Conservation (phyloP, 2,888 invertebrate genomes). For the Podotricha telesiphe region DNA sequence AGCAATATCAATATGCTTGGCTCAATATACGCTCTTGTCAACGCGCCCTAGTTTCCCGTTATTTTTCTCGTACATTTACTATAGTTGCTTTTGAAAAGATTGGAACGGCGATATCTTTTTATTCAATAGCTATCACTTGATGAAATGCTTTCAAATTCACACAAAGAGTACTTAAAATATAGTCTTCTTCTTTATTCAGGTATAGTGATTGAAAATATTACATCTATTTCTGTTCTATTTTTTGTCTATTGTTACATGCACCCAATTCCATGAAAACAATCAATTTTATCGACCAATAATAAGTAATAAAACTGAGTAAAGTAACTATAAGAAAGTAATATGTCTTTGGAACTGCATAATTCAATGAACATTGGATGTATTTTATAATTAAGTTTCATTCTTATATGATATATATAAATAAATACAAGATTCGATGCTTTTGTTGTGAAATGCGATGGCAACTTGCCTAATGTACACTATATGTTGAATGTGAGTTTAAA, state of each 20-base stretch:
- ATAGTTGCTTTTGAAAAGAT: constrained; percentile 37
- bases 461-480: too few relatives aligned
- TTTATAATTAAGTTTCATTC: not conserved
- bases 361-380: not conserved
- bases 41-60: constrained; percentile 42
- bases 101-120: constrained; percentile 34
- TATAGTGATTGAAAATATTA: constrained; percentile 1
- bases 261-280: too few relatives aligned
- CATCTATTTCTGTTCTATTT: not conserved
- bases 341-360: constrained; percentile 4
- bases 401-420: not conserved
- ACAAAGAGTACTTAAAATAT: constrained; percentile 18
- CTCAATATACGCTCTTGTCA: constrained; percentile 43
- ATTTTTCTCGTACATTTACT: constrained; percentile 43
- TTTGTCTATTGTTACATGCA: too few relatives aligned
- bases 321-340: constrained; percentile 12
- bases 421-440: not conserved
- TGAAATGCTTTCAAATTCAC: constrained; percentile 27
- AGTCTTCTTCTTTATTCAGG: not conserved
- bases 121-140: constrained; percentile 40
- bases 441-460: not conserved
- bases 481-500: too few relatives aligned
- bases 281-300: constrained; percentile 21
- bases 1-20: constrained; percentile 46
- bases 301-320: too few relatives aligned